Percentiles rank a stretch among this genome's conserved stretches.
Conservation (phyloP, 2,888 invertebrate species). For the Hololepta plana region DNA sequence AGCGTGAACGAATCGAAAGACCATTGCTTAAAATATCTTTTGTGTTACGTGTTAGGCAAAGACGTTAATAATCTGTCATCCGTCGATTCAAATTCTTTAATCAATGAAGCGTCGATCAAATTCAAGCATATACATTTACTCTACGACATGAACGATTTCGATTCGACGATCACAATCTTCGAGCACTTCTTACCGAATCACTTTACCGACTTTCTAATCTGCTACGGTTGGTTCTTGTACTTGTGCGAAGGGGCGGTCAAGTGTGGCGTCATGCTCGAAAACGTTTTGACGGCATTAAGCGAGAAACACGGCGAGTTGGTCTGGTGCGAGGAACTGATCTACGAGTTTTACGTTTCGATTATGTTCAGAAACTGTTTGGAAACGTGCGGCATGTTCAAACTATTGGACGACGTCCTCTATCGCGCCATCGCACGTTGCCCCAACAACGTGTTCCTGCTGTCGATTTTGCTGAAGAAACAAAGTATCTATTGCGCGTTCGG, state of each 20-base stretch:
- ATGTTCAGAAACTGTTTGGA: constrained; percentile 20
- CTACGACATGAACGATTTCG: constrained; percentile 14
- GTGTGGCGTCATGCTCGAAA: constrained; percentile 22
- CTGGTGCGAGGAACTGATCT: constrained; percentile 26
- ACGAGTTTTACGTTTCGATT: constrained; percentile 25
- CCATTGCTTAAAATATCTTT: no score
- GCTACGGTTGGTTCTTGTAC: constrained; percentile 33
- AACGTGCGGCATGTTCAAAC: constrained; percentile 20
- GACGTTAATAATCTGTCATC: no score
- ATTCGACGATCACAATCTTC: constrained; percentile 12
- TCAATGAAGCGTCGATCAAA: constrained; percentile 18
- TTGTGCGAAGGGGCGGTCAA: constrained; percentile 22
- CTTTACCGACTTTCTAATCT: constrained; percentile 32
- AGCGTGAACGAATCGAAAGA: no score
- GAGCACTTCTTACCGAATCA: constrained; percentile 32
- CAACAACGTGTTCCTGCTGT: constrained; percentile 37
- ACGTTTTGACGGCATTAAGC: constrained; percentile 16
- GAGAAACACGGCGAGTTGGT: constrained; percentile 7
- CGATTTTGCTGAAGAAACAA: constrained; percentile 30
- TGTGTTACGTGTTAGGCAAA: no score
- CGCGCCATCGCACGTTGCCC: constrained; percentile 32
- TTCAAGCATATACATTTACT: constrained; percentile 20
- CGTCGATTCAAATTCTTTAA: no score
- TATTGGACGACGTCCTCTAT: constrained; percentile 25
- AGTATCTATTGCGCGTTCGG: constrained; percentile 21